Evolutionary conservation across 2,888 invertebrate species (phyloP).

Genomic region (Bedellia somnulentella): DNA sequence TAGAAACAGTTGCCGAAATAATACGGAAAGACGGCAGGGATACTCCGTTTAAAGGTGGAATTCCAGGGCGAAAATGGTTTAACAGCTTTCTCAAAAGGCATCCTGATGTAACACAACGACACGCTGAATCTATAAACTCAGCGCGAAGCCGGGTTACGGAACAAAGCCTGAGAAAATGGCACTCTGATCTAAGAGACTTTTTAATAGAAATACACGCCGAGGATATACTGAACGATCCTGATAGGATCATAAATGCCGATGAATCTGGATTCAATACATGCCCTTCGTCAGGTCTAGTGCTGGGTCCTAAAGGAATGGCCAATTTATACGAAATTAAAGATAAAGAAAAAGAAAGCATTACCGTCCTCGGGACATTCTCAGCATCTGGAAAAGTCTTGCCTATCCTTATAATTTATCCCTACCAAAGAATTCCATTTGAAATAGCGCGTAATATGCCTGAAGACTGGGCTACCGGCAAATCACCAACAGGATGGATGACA

Average conservation of each 20-base stretch:
- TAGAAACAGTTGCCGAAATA: slow-evolving; percentile 4
- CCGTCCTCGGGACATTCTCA: slow-evolving; percentile 7
- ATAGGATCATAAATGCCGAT: slow-evolving; percentile 5
- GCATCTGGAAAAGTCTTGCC: slow-evolving; percentile 8
- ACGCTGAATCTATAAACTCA: slow-evolving; percentile 1
- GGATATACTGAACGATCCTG: slow-evolving; percentile 5
- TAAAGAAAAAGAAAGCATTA: slow-evolving; percentile 9
- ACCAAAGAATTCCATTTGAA: slow-evolving; percentile 6
- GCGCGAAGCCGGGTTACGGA: slow-evolving; percentile 5
- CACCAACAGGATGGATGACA: slow-evolving; percentile 29
- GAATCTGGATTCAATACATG: slow-evolving; percentile 7
- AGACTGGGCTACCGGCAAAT: slow-evolving; percentile 21
- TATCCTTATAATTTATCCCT: slow-evolving; percentile 8
- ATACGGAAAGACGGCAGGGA: slow-evolving; percentile 2
- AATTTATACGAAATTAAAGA: slow-evolving; percentile 9
- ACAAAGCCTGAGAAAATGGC: slow-evolving; percentile 5
- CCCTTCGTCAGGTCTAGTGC: slow-evolving; percentile 9
- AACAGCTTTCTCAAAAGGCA: not conserved
- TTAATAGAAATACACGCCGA: slow-evolving; percentile 5
- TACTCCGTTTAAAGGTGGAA: slow-evolving; percentile 5
- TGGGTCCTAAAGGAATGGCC: slow-evolving; percentile 8
- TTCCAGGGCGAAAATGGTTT: slow-evolving; percentile 2
- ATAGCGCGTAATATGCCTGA: slow-evolving; percentile 13
- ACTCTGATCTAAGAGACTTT: slow-evolving; percentile 4
- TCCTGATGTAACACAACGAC: not conserved